Base-by-base conservation (phyloP, 2,113 vertebrate species). In the Tretioscincus oriximinensis region DNA sequence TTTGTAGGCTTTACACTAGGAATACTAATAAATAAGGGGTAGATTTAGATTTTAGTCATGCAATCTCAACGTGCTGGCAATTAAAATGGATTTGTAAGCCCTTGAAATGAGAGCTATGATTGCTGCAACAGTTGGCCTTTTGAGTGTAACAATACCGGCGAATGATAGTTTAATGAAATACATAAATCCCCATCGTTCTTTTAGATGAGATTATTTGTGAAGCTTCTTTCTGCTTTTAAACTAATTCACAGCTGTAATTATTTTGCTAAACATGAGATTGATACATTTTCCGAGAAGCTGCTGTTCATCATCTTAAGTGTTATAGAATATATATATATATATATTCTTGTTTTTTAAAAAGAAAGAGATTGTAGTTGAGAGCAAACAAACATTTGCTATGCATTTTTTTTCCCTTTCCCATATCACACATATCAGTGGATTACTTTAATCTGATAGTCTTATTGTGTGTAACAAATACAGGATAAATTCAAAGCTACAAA, bases 361-460 rank as follows among this genome's bases (percentile, higher is more conserved):
- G 16, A 16, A 58, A 14, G 9, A 24, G 35, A 60, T 16, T 63
- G 35, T 65, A 35, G 18, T 70, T 61, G 67, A 47, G 22, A 86
- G 75, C 84, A 78, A 85, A 81, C 81, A 67, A 10, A 82, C 31
- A 69, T 63, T 82, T 49, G 65, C 12, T 24, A 78, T 83, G 73
- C 87, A 47, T 64, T 71, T 78, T 41, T 51, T 41, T 77, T 61
- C 41, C 77, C n/a, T 1, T 77, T 85, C 69, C 51, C 65, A n/a
- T n/a, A n/a, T n/a, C n/a, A n/a, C n/a, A n/a, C 76, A 79, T 49
- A 54, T 24, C 51, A 81, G 22, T 77, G 41, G 65, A 0, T 88
- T 92, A 11, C 86, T 80, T 81, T 88, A 87, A 83, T 83, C 79
- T 20, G n/a, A 41, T 83, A 65, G 35, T 76, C 84, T 86, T 35